A percentile compares a stretch with the other conserved stretches of the same genome.
Evolutionary conservation across 1,140 invertebrate genomes (phyloP).

Genomic region (Eciton burchellii): DNA sequence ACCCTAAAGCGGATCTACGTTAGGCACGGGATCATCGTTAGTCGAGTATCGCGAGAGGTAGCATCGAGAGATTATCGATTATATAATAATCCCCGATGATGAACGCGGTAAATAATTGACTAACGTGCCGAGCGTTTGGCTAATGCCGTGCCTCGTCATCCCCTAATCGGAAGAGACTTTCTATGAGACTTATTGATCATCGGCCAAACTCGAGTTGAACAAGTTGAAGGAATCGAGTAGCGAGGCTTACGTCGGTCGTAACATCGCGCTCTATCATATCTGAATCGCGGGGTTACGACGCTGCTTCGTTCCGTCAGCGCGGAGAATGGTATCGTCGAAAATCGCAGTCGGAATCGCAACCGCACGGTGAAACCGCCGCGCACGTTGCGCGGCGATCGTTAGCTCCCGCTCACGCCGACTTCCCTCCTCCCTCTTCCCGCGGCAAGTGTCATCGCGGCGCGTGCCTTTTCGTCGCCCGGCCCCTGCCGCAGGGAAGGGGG

Average conservation of each 20-base stretch:
- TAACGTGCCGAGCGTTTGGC: neutral
- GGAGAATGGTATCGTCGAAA: slow-evolving; percentile 25
- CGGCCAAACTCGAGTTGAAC: neutral
- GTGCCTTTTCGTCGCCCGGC: neutral
- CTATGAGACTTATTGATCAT: neutral
- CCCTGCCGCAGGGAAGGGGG: too few species aligned
- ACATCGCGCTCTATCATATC: neutral
- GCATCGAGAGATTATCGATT: slow-evolving; percentile 16
- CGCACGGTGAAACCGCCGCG: slow-evolving; percentile 7
- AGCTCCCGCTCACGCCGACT: neutral
- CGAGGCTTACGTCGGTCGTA: neutral
- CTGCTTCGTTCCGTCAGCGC: neutral
- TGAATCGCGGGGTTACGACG: neutral
- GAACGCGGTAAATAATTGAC: slow-evolving; percentile 8
- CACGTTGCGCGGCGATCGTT: slow-evolving; percentile 34
- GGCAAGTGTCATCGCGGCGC: neutral
- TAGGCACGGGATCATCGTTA: too few species aligned
- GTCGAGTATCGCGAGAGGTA: too few species aligned
- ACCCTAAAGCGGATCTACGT: too few species aligned
- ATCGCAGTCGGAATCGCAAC: neutral
- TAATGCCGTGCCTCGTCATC: neutral
- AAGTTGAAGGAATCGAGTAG: neutral
- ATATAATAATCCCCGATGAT: slow-evolving; percentile 21
- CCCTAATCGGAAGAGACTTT: too few species aligned
- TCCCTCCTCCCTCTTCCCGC: neutral